phyloP scores from a whole-genome alignment of 1,140 invertebrate genomes.

The Eubasilissa regina region DNA sequence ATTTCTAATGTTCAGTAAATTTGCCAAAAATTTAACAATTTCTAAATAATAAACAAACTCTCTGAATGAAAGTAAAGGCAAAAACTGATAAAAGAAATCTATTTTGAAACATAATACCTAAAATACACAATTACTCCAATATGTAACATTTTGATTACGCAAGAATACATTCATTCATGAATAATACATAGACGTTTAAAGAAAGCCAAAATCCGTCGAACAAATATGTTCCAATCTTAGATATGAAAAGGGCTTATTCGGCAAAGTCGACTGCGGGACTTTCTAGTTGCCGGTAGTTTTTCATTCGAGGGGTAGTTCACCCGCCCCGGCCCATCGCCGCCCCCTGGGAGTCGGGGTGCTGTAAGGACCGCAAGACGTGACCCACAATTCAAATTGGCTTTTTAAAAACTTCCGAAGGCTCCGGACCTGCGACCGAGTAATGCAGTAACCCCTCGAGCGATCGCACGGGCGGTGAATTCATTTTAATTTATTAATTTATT shows the following conservation, averaged over 20 bases:
- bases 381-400: conserved; percentile 42
- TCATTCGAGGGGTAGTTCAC: neutral
- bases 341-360: neutral
- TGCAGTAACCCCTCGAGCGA: neutral
- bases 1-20: no score
- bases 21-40: no score
- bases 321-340: no score
- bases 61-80: no score
- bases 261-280: conserved; percentile 26
- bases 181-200: neutral
- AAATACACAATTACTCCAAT: no score
- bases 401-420: conserved; percentile 47
- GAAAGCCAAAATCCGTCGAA: neutral
- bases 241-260: conserved; percentile 21
- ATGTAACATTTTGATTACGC: neutral
- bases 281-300: conserved; percentile 24
- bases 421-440: neutral
- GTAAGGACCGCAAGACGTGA: conserved; percentile 38
- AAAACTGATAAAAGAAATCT: no score
- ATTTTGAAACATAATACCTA: no score
- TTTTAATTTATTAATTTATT: conserved; percentile 19
- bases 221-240: conserved; percentile 17
- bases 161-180: neutral
- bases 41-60: no score
- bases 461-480: neutral